These are phyloP conservation scores for Drosophila fuyamai DNA, from an alignment of 1,140 invertebrate species.

Conservation along the genomic window DNA sequence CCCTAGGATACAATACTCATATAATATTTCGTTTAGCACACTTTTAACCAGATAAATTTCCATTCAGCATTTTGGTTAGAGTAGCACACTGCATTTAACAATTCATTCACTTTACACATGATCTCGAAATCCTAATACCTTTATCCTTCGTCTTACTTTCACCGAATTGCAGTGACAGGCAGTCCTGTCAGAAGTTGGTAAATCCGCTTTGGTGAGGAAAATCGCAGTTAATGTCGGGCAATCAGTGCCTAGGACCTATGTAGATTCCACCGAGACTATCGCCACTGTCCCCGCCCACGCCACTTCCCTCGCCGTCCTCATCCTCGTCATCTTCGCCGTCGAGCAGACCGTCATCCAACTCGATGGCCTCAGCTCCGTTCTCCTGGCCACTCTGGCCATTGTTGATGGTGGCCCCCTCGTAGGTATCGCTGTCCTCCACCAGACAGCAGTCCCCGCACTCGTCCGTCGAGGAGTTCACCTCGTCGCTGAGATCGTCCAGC, in stretches of 20 bases:
- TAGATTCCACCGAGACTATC: constrained; percentile 69
- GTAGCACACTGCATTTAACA: constrained; percentile 9
- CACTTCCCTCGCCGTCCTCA: constrained; percentile 43
- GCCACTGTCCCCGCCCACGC: constrained; percentile 58
- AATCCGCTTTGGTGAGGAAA: constrained; percentile 47
- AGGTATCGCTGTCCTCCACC: constrained; percentile 73
- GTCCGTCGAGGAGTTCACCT: constrained; percentile 69
- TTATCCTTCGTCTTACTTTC: neutral
- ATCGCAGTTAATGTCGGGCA: constrained; percentile 57
- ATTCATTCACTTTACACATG: constrained; percentile 15
- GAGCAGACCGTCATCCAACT: neutral
- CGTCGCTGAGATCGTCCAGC: constrained; percentile 73
- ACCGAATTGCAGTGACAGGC: neutral
- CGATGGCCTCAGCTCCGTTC: constrained; percentile 9
- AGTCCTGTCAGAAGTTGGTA: constrained; percentile 7
- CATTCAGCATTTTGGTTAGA: neutral
- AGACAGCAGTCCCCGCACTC: constrained; percentile 73
- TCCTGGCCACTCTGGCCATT: constrained; percentile 42
- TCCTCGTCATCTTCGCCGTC: constrained; percentile 29
- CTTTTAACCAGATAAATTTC: neutral
- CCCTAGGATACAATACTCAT: neutral
- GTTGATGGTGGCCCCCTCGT: constrained; percentile 55
- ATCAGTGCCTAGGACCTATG: constrained; percentile 65
- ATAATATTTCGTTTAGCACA: neutral
- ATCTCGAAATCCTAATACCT: neutral